Evolutionary conservation across 2,113 vertebrate species (phyloP).

Genomic region (Meriones unguiculatus): DNA sequence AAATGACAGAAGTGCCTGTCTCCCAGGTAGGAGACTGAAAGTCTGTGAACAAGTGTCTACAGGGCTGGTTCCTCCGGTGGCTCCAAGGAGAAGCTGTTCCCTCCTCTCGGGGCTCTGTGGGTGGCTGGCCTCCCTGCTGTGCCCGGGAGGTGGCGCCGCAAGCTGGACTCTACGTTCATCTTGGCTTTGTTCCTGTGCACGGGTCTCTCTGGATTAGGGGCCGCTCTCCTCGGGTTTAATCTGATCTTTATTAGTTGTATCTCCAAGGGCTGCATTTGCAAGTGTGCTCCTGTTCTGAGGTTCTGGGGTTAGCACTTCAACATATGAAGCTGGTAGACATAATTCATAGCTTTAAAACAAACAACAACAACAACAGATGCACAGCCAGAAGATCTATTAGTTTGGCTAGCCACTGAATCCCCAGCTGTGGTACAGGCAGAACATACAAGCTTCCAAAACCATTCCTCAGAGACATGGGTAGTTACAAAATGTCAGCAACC

Average conservation of each 20-base stretch:
- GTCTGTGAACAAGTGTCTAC: accelerated
- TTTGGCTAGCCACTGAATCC: not conserved
- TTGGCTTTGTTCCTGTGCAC: not conserved
- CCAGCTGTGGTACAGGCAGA: not conserved
- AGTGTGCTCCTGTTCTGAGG: not conserved
- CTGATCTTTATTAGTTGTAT: not conserved
- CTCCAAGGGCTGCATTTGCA: not conserved
- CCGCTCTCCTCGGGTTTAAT: not conserved
- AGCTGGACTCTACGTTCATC: not conserved
- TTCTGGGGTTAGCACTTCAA: not conserved
- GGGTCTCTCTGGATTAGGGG: not conserved
- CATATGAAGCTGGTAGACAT: not conserved
- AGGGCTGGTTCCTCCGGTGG: not conserved
- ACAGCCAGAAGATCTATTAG: not conserved
- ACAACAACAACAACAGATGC: no score
- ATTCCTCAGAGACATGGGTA: not conserved
- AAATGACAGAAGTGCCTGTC: not conserved
- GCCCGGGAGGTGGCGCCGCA: accelerated
- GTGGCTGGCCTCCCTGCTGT: not conserved
- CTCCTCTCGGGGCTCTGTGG: not conserved
- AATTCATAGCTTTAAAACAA: not conserved
- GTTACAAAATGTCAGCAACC: not conserved
- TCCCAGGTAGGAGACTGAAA: not conserved
- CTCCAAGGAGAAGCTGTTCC: not conserved
- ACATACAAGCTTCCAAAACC: not conserved